Conservation (phyloP, 2,888 invertebrate genomes). For the Fragum whitleyi region DNA sequence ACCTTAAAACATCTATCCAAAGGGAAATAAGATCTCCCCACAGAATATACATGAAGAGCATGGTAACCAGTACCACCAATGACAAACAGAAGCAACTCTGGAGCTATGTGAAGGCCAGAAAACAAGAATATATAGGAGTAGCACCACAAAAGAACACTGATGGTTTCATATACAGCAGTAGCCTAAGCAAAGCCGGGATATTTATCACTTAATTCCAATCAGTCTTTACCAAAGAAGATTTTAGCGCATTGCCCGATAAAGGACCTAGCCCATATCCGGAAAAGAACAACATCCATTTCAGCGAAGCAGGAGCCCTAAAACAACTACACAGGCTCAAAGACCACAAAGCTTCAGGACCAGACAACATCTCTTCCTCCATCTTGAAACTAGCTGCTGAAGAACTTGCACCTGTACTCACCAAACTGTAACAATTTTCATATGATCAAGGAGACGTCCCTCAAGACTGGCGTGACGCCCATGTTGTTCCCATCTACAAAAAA, state of each 20-base stretch:
- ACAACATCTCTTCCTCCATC: too few relatives aligned
- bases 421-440: conserved; percentile 29
- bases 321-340: conserved; percentile 27
- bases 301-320: too few relatives aligned
- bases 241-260: too few relatives aligned
- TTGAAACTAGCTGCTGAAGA: conserved; percentile 28
- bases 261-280: too few relatives aligned
- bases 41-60: too few relatives aligned
- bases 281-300: conserved; percentile 27
- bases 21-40: too few relatives aligned
- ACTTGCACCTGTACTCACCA: conserved; percentile 14
- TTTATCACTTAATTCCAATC: conserved; percentile 54
- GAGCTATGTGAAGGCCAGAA: conserved; percentile 50
- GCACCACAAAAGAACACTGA: conserved; percentile 28
- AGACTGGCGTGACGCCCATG: conserved; percentile 26
- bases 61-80: too few relatives aligned
- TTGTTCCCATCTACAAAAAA: conserved; percentile 46
- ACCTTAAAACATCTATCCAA: too few relatives aligned
- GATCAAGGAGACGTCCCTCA: conserved; percentile 23
- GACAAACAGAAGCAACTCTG: conserved; percentile 8
- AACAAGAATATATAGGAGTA: conserved; percentile 43
- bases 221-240: too few relatives aligned
- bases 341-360: conserved; percentile 38
- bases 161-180: conserved; percentile 31
- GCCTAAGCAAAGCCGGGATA: conserved; percentile 45